Percentiles rank a stretch among this genome's conserved stretches.
Conservation (phyloP, 2,113 vertebrate genomes). For the Eudorcas thomsonii region DNA sequence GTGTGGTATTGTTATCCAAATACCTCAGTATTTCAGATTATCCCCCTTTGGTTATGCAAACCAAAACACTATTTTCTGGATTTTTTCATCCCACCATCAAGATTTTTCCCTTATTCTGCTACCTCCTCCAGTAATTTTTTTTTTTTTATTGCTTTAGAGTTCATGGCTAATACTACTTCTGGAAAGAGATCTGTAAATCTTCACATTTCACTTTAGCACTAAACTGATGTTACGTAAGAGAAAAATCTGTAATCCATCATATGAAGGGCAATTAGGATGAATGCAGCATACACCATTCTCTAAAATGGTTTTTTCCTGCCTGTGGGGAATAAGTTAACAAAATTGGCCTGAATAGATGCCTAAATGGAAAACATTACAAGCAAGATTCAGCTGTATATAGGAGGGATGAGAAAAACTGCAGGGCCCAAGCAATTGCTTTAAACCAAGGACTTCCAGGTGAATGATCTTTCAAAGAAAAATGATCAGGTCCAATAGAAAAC, state of each 20-base stretch:
- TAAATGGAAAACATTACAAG: constrained; percentile 25
- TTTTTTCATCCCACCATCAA: not conserved
- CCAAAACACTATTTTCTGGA: not conserved
- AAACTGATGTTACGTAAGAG: constrained; percentile 24
- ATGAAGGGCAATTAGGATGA: constrained; percentile 26
- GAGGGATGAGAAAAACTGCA: constrained; percentile 32
- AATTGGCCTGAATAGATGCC: constrained; percentile 14
- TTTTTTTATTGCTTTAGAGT: not conserved
- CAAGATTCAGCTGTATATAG: not conserved
- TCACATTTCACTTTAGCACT: constrained; percentile 11
- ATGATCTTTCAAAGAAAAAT: constrained; percentile 35
- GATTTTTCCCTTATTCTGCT: not conserved
- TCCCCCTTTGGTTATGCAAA: not conserved
- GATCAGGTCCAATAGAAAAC: constrained; percentile 1
- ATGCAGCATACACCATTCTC: not conserved
- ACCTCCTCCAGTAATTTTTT: not conserved
- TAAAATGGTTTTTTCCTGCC: constrained; percentile 10
- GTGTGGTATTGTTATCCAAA: not conserved
- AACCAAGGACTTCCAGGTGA: constrained; percentile 42
- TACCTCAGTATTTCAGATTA: not conserved
- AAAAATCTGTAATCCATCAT: constrained; percentile 3
- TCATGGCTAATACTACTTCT: not conserved
- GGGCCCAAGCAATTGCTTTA: constrained; percentile 37
- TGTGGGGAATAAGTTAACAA: constrained; percentile 21
- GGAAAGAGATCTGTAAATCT: not conserved